Percentiles rank a stretch among this genome's conserved stretches.
Evolutionary conservation across 1,140 invertebrate genomes (phyloP).

Genomic region (Theocolax elegans): DNA sequence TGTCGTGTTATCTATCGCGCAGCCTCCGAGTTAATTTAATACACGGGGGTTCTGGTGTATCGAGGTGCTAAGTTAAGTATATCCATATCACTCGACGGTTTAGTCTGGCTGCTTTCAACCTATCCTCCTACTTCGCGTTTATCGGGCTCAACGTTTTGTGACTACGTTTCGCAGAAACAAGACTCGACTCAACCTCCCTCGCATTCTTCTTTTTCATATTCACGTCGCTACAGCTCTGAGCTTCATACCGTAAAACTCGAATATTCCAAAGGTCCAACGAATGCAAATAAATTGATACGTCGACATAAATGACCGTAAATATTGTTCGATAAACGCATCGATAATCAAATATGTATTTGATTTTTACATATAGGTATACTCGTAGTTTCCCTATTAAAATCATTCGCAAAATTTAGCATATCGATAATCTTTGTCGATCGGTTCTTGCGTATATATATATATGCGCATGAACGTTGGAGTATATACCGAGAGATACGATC

Average conservation of each 20-base stretch:
- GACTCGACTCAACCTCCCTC: constrained; percentile 15
- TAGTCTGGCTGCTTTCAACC: neutral
- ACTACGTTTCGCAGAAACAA: neutral
- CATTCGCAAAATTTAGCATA: too few relatives aligned
- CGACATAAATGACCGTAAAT: too few relatives aligned
- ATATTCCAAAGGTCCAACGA: too few relatives aligned
- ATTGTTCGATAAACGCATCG: too few relatives aligned
- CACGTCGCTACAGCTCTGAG: neutral
- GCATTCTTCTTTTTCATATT: constrained; percentile 34
- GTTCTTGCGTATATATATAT: too few relatives aligned
- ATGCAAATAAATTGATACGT: too few relatives aligned
- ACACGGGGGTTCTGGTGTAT: constrained; percentile 14
- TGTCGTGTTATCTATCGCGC: neutral
- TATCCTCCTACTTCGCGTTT: neutral
- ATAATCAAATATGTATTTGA: too few relatives aligned
- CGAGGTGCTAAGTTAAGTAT: constrained; percentile 20
- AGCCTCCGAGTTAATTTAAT: constrained; percentile 4
- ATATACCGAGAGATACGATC: too few relatives aligned
- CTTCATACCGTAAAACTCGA: too few relatives aligned
- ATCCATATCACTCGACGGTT: constrained; percentile 14
- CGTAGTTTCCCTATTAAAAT: too few relatives aligned
- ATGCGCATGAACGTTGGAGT: too few relatives aligned
- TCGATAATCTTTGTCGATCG: neutral
- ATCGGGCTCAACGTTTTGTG: neutral
- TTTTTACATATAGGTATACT: too few relatives aligned